Base-by-base conservation (phyloP, 2,113 vertebrate genomes). In the Centrocercus urophasianus region DNA sequence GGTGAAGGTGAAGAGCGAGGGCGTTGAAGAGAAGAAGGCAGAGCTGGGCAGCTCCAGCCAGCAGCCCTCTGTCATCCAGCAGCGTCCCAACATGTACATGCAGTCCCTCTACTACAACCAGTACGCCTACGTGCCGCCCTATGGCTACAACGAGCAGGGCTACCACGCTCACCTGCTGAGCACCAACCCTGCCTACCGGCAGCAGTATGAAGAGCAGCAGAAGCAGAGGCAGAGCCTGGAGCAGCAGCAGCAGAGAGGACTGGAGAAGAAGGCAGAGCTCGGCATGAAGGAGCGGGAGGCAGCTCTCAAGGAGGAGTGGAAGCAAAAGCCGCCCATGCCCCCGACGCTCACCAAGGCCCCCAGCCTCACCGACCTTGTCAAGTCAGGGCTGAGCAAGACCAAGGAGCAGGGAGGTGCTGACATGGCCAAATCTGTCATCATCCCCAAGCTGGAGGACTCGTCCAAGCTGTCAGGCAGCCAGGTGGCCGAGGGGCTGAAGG, bases 81-180 rank as follows among this genome's bases (percentile, higher is more conserved):
- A 99, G 89, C 98, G 99, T n/a, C 98, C 99, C 80, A 99, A 98
- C 96, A 99, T 99, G 98, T 99, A 99, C 97, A 99, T 99, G 99
- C 99, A 99, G 90, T 99, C 99, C 27, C 98, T 99, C 13, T 99
- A 99, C 97, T 99, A 99, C 92, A 99, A 99, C 98, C 99, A 99
- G 96, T 99, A 99, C 0, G 98, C 99, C 80, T 99, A 99, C 0
- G 98, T 99, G 36, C 99, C 99, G 3, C 99, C 99, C 4, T 99
- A 99, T 0, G 98, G 98, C 70, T 99, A 99, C 97, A 98, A 98
- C 0, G 99, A 99, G 94, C 99, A 99, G 97, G 98, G 98, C 40
- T 99, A 99, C 95, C 99, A 99, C 4, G 98, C 98, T 87, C 99
- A 99, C 97, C 98, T 99, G 90, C 98, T 99, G 95, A 99, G 98